Percentiles rank a stretch among this genome's conserved stretches.
Conservation (phyloP, 2,113 vertebrate species). For the Tragelaphus scriptus region DNA sequence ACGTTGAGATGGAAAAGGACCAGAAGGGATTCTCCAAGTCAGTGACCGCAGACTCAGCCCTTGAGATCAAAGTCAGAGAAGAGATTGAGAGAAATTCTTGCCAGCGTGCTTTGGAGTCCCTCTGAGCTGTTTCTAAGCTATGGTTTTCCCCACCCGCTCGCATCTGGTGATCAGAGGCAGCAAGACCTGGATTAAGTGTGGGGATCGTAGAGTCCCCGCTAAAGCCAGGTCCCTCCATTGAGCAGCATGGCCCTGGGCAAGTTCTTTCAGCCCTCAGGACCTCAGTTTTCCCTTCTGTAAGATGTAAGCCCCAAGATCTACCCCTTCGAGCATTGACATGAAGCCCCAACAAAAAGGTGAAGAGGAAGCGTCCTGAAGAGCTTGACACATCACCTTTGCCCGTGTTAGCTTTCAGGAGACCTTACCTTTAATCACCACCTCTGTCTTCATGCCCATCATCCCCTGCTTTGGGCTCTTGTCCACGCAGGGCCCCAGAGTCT, state of each 20-base stretch:
- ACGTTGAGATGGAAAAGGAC: neutral
- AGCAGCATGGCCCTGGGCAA: neutral
- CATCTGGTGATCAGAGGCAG: neutral
- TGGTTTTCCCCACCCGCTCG: neutral
- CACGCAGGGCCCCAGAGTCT: no score
- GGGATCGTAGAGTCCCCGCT: neutral
- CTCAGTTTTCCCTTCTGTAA: neutral
- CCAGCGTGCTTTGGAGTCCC: neutral
- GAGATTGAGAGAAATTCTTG: neutral
- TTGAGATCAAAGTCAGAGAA: neutral
- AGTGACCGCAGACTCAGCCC: neutral
- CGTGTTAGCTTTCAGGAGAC: rapidly evolving
- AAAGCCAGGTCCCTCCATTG: neutral
- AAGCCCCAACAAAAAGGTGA: neutral
- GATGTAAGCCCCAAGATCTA: neutral
- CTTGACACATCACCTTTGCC: neutral
- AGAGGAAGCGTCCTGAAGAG: neutral
- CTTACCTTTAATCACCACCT: neutral
- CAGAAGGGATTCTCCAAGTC: neutral
- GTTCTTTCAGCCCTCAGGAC: neutral
- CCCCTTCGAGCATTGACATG: neutral
- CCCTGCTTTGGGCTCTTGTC: neutral
- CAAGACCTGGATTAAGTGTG: neutral
- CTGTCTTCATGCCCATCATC: neutral
- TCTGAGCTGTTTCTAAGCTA: neutral